A percentile compares a stretch with the other conserved stretches of the same genome.
phyloP scores from a whole-genome alignment of 2,888 invertebrate species.

The Uloborus plumipes region DNA sequence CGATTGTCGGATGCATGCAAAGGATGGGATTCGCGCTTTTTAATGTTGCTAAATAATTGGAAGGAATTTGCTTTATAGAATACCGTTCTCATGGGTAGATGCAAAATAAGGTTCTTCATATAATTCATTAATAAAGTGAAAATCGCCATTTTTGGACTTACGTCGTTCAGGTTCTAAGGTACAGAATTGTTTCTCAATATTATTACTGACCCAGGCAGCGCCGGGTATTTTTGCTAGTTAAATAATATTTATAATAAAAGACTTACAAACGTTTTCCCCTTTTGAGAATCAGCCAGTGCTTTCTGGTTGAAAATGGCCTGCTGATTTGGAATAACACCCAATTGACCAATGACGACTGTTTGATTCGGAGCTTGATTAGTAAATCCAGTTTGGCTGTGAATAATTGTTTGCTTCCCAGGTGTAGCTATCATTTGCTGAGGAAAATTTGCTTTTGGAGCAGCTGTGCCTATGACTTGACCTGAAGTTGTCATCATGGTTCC shows the following conservation, averaged over 20 bases:
- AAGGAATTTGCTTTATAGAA: too few relatives aligned
- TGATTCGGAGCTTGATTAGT: conserved; percentile 68
- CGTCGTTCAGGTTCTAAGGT: too few relatives aligned
- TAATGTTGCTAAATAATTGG: too few relatives aligned
- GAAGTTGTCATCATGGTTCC: conserved; percentile 57
- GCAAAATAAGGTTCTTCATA: too few relatives aligned
- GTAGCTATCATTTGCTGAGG: conserved; percentile 84
- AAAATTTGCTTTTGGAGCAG: conserved; percentile 82
- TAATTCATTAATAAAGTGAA: too few relatives aligned
- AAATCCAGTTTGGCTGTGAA: conserved; percentile 80
- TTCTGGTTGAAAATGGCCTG: conserved; percentile 74
- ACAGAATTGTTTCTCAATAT: too few relatives aligned
- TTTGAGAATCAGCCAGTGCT: conserved; percentile 65
- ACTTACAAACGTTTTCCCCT: conserved; percentile 67
- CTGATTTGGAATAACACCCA: conserved; percentile 78
- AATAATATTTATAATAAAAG: background rate
- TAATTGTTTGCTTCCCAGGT: conserved; percentile 77
- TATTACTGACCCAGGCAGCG: too few relatives aligned
- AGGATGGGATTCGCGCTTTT: too few relatives aligned
- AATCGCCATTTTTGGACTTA: too few relatives aligned
- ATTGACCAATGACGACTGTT: conserved; percentile 72
- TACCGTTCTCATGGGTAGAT: too few relatives aligned
- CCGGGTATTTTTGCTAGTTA: too few relatives aligned
- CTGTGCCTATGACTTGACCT: conserved; percentile 82
- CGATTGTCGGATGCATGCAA: too few relatives aligned